Evolutionary conservation across 1,140 invertebrate species (phyloP).

Genomic region (Diorhabda sublineata): DNA sequence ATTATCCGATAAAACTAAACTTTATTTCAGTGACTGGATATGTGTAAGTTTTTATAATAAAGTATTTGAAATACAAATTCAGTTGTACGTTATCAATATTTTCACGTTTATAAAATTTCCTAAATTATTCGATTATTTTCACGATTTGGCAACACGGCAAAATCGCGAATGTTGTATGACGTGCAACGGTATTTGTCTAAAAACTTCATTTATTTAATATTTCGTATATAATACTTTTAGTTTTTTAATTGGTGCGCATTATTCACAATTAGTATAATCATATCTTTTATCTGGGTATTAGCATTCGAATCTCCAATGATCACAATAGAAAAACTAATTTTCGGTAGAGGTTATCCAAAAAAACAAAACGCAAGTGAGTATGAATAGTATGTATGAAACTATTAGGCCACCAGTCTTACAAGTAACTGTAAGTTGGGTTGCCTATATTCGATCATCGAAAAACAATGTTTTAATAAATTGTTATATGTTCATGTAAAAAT

Average conservation of each 20-base stretch:
- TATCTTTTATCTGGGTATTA: slow-evolving; percentile 23
- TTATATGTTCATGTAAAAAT: too few relatives aligned
- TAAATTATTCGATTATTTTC: not conserved
- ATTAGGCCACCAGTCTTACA: too few relatives aligned
- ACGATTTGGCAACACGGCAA: not conserved
- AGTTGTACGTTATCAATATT: not conserved
- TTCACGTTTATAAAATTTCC: not conserved
- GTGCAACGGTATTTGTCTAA: too few relatives aligned
- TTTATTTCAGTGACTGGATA: slow-evolving; percentile 23
- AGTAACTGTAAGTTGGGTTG: too few relatives aligned
- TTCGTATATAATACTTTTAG: too few relatives aligned
- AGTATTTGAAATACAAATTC: not conserved
- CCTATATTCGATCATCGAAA: too few relatives aligned
- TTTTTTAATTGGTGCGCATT: slow-evolving; percentile 16
- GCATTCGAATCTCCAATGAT: slow-evolving; percentile 30
- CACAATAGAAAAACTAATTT: slow-evolving; percentile 21
- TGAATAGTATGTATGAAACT: not conserved
- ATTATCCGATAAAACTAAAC: slow-evolving; percentile 11
- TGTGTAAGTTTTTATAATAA: slow-evolving; percentile 16
- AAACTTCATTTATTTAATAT: too few relatives aligned
- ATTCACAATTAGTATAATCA: slow-evolving; percentile 17
- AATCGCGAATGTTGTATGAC: not conserved
- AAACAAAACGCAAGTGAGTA: not conserved
- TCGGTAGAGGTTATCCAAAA: not conserved
- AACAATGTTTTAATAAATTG: too few relatives aligned